Base-by-base conservation (phyloP, 1,140 invertebrate species). In the Lerema accius region DNA sequence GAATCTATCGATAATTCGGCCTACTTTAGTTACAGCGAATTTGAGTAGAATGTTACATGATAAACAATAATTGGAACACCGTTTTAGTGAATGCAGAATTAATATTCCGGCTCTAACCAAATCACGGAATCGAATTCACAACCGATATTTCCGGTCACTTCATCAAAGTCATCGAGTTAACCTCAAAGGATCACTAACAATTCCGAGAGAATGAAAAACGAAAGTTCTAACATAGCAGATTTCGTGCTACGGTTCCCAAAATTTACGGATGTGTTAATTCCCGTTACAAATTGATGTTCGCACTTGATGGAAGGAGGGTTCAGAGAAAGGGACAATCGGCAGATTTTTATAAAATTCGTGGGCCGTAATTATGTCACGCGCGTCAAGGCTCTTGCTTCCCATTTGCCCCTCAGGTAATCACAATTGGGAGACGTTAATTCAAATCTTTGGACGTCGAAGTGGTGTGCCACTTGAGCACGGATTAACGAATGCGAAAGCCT, bases 331-430 rank as follows among this genome's bases (percentile, higher is more conserved):
- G 37, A 62, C 37, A 61, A 43, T 59, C 55, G 56, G 16, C 39
- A 58, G 17, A 53, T 40, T 62, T 61, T 65, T 42, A 51, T 45
- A 58, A 49, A 28, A 71, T 71, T 73, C 69, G 72, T 71, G 39
- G 63, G 59, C 58, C 73, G 73, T 82, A 82, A 84, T 84, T 78
- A 82, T 80, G 82, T 84, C 82, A 84, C 79, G 78, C 78, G 73
- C 69, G 61, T 69, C 67, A 77, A 66, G 65, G 69, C 69, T 67
- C 68, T 73, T 71, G 65, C 19, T 45, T 66, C 58, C 69, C 53
- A 61, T 73, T 73, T 71, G 65, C 68, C 75, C 72, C 71, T 58
- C 80, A 81, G 78, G 76, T 83, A 81, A 85, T 82, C 77, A 73
- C 63, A 77, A 85, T 82, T 76, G 78, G 76, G 69, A 70, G 65